A percentile compares a stretch with the other conserved stretches of the same genome.
phyloP scores from a whole-genome alignment of 2,888 invertebrate species.

The Syritta pipiens region DNA sequence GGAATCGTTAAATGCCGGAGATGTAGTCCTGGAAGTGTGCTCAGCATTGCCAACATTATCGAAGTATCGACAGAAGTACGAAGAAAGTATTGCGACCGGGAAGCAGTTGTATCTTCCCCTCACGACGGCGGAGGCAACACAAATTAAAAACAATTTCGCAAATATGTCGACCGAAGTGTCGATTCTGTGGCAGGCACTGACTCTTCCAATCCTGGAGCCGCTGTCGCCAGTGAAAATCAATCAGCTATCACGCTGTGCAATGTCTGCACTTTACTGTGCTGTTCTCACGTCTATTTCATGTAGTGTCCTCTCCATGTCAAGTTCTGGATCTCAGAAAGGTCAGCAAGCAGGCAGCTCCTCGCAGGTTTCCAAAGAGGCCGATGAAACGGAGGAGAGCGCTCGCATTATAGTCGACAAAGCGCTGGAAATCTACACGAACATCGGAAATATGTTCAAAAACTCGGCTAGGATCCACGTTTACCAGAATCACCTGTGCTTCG shows the following conservation, averaged over 20 bases:
- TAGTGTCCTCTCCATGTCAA: slow-evolving; percentile 82
- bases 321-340: slow-evolving; percentile 82
- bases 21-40: slow-evolving; percentile 90
- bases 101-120: slow-evolving; percentile 85
- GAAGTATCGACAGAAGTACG: slow-evolving; percentile 81
- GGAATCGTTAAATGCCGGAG: slow-evolving; percentile 90
- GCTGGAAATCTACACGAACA: slow-evolving; percentile 90
- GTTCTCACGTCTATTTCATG: slow-evolving; percentile 85
- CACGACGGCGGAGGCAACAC: slow-evolving; percentile 86
- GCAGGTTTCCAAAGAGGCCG: slow-evolving; percentile 80
- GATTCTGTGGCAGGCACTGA: slow-evolving; percentile 87
- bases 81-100: slow-evolving; percentile 81
- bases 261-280: slow-evolving; percentile 90
- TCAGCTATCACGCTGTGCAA: slow-evolving; percentile 89
- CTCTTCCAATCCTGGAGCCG: slow-evolving; percentile 93
- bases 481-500: slow-evolving; percentile 93
- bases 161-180: slow-evolving; percentile 92
- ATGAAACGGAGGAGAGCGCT: slow-evolving; percentile 90
- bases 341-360: slow-evolving; percentile 70
- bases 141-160: slow-evolving; percentile 85
- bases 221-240: slow-evolving; percentile 90
- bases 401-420: slow-evolving; percentile 92
- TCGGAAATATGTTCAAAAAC: slow-evolving; percentile 88
- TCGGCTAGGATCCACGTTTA: slow-evolving; percentile 92
- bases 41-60: slow-evolving; percentile 85